Evolutionary conservation across 2,797 vertebrate species (phyloP), one percentile per base, ranked within the genome.

Genomic region (Squalus acanthias): DNA sequence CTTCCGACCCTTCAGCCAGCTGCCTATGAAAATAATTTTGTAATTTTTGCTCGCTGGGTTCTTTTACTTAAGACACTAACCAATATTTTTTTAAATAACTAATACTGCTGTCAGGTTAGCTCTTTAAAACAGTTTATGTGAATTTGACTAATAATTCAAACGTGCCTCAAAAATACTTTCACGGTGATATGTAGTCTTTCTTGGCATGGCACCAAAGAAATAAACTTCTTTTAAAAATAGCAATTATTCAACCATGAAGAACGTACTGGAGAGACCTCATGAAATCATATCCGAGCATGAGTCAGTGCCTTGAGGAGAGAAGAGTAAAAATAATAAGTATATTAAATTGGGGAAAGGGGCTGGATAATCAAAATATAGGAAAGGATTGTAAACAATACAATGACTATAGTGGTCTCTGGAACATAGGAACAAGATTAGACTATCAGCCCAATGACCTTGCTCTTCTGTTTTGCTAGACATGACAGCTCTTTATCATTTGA

Each of bases 71-170:
- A 65, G 60, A 20, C 0, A 39, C 10, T 8, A 29, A 33, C 26
- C 88, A 60, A 91, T 91, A 87, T 87, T 50, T 82, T 39, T 82
- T 63, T 33, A 17, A 92, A n/a, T 65, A 15, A 7, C 60, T 63
- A 92, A n/a, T n/a, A 92, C 17, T 65, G 15, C 60, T n/a, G 57
- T 33, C 89, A 92, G 33, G 57, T 65, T 92, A 20, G 89, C 60
- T 67, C 60, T 92, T 39, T 22, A 22, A 65, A 53, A 39, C 33
- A 67, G 63, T 92, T 92, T 1, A 65, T 92, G 33, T 4, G 6
- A 92, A n/a, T 67, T 92, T 65, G 89, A 39, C 89, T 60, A 89
- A 65, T 92, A 92, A 65, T 65, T 92, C 63, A 92, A 39, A 8
- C 33, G 67, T 65, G 33, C 60, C 20, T 63, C 33, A 92, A 92